A percentile compares a stretch with the other conserved stretches of the same genome.
These are phyloP conservation scores for Limnothrissa miodon DNA, from an alignment of 2,113 vertebrate genomes.

Conservation along the genomic window DNA sequence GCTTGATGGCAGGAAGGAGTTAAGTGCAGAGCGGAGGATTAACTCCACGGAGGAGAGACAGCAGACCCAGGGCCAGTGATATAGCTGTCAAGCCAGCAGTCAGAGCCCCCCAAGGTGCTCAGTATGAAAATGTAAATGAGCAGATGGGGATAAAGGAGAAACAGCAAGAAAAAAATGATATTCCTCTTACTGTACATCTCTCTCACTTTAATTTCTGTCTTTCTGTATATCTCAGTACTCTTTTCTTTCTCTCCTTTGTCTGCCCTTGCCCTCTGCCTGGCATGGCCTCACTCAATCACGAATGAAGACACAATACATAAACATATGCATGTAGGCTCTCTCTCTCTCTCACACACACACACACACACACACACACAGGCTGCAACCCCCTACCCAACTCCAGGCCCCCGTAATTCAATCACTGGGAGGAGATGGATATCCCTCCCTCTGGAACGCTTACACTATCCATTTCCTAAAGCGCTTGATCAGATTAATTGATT, in stretches of 20 bases:
- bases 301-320: neutral
- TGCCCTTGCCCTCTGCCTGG: neutral
- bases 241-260: neutral
- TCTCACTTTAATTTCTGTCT: conserved; percentile 17
- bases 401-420: conserved; percentile 73
- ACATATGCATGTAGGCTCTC: conserved; percentile 30
- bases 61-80: conserved; percentile 37
- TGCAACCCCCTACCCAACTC: conserved; percentile 45
- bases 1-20: neutral
- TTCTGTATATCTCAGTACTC: conserved; percentile 23
- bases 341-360: conserved; percentile 45
- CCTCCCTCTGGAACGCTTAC: conserved; percentile 75
- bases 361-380: conserved; percentile 46
- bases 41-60: conserved; percentile 40
- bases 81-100: conserved; percentile 44
- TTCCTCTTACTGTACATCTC: neutral
- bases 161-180: neutral
- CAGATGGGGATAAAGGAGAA: conserved; percentile 24
- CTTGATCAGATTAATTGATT: conserved; percentile 86
- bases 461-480: conserved; percentile 79
- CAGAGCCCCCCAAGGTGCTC: conserved; percentile 36
- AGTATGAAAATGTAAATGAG: conserved; percentile 53
- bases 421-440: conserved; percentile 77
- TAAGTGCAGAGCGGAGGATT: conserved; percentile 31
- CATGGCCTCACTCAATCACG: conserved; percentile 23